Conservation (phyloP, 2,888 invertebrate genomes). For the Cheiracanthium punctorium region DNA sequence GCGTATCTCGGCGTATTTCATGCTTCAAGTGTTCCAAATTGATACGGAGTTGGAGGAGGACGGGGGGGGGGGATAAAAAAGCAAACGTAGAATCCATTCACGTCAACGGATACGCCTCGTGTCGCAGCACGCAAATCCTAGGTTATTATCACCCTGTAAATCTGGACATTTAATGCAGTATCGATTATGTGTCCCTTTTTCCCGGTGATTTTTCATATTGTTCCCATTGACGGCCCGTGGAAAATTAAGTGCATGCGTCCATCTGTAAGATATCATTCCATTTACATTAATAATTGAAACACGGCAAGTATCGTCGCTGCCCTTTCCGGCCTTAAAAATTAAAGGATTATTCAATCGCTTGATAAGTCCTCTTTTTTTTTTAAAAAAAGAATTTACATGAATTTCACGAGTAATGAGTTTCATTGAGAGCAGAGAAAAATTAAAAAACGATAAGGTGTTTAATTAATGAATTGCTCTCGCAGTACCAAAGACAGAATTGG, state of each 20-base stretch:
- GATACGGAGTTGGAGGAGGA: not conserved
- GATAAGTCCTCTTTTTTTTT: too few species aligned
- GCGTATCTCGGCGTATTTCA: not conserved
- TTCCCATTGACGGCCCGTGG: not conserved
- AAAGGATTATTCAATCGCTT: too few species aligned
- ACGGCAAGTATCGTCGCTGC: too few species aligned
- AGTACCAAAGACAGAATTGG: too few species aligned
- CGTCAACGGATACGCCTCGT: not conserved
- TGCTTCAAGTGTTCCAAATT: not conserved
- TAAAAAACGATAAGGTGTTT: too few species aligned
- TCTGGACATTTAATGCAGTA: slow-evolving; percentile 58
- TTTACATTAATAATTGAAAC: too few species aligned
- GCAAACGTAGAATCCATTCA: not conserved
- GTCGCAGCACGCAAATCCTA: slow-evolving; percentile 22
- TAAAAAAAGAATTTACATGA: too few species aligned
- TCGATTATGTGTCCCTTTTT: slow-evolving; percentile 20
- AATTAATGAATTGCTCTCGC: too few species aligned
- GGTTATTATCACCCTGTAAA: slow-evolving; percentile 62
- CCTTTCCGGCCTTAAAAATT: too few species aligned
- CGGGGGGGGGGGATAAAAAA: not conserved
- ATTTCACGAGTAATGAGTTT: too few species aligned
- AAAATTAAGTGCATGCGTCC: not conserved
- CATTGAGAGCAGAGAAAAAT: too few species aligned
- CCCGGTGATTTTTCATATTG: not conserved
- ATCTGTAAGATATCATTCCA: not conserved